A percentile compares a stretch with the other conserved stretches of the same genome.
Conservation (phyloP, 2,888 invertebrate genomes). For the Rhagonycha fulva region DNA sequence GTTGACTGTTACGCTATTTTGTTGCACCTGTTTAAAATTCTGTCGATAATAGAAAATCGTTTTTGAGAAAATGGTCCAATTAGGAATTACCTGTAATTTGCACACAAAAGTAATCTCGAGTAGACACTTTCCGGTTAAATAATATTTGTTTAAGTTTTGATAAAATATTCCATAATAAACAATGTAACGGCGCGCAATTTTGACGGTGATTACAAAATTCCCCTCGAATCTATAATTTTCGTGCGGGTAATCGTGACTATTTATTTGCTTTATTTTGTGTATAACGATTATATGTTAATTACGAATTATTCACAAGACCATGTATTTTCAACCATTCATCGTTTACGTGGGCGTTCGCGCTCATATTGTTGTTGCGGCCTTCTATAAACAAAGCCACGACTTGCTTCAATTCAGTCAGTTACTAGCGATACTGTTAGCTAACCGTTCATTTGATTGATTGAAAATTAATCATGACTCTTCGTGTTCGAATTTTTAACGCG, state of each 20-base stretch:
- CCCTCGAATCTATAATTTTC: background rate
- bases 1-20: background rate
- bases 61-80: background rate
- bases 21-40: background rate
- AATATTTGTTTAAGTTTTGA: background rate
- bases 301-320: background rate
- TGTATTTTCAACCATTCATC: conserved; percentile 34
- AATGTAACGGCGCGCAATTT: background rate
- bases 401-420: conserved; percentile 47
- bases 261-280: background rate
- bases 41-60: background rate
- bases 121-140: background rate
- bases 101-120: background rate
- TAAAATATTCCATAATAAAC: background rate
- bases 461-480: background rate
- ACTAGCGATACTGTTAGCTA: conserved; percentile 17
- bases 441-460: background rate
- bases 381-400: conserved; percentile 48
- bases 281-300: background rate
- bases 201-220: background rate
- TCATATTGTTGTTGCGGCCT: conserved; percentile 43
- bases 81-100: background rate
- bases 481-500: background rate
- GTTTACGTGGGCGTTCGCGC: conserved; percentile 45
- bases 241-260: background rate